These are phyloP conservation scores for Euschistus heros DNA, from an alignment of 1,140 invertebrate genomes.

Conservation along the genomic window DNA sequence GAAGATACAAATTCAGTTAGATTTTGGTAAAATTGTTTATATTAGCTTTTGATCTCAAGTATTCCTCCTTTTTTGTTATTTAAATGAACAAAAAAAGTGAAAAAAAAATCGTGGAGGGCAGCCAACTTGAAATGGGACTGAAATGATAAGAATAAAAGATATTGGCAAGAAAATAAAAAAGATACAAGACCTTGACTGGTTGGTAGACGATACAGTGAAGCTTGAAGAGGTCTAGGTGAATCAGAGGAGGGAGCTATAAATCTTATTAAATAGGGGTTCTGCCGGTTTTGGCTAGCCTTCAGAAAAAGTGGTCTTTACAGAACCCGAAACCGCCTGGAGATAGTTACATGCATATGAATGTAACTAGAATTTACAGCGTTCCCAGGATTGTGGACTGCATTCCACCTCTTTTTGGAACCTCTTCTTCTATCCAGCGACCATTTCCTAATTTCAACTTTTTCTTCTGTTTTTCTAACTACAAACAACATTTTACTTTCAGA, in stretches of 20 bases:
- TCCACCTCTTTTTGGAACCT: not conserved
- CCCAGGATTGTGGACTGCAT: not conserved
- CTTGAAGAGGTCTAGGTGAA: too few relatives aligned
- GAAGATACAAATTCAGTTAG: too few relatives aligned
- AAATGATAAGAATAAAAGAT: too few relatives aligned
- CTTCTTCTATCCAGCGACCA: not conserved
- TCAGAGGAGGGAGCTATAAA: not conserved
- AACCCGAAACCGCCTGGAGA: not conserved
- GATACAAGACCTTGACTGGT: too few relatives aligned
- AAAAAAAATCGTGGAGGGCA: too few relatives aligned
- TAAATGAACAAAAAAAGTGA: too few relatives aligned
- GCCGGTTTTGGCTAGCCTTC: slow-evolving; percentile 6
- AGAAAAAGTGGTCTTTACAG: slow-evolving; percentile 1
- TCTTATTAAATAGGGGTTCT: not conserved
- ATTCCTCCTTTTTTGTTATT: too few relatives aligned
- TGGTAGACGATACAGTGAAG: too few relatives aligned
- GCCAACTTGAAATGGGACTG: too few relatives aligned
- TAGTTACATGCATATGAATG: slow-evolving; percentile 8
- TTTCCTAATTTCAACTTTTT: not conserved
- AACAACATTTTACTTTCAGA: not conserved
- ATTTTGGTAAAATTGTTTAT: too few relatives aligned
- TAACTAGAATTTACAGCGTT: slow-evolving; percentile 10
- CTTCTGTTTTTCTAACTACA: not conserved
- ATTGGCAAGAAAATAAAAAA: too few relatives aligned
- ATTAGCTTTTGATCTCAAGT: too few relatives aligned